phyloP scores from a whole-genome alignment of 2,888 invertebrate species.

The Eristalis tenax region DNA sequence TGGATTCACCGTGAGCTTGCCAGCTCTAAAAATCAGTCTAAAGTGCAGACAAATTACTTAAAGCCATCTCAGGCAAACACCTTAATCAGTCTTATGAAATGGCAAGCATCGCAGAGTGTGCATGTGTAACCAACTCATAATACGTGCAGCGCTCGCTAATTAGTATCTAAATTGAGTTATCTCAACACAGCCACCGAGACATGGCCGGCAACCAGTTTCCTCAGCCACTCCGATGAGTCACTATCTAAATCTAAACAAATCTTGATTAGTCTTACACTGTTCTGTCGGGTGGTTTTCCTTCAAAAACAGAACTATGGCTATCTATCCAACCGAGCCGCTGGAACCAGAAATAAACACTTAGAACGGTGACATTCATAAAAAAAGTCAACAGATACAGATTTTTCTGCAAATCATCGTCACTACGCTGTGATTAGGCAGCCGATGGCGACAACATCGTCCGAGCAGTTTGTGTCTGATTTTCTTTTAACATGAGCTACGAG shows the following conservation, averaged over 20 bases:
- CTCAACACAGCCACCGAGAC: no score
- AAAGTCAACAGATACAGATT: background rate
- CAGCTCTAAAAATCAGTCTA: no score
- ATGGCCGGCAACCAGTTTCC: background rate
- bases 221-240: background rate
- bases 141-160: background rate
- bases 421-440: background rate
- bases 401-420: background rate
- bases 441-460: background rate
- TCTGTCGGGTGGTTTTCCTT: background rate
- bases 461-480: background rate
- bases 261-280: background rate
- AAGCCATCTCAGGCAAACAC: no score
- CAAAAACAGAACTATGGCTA: background rate
- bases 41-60: no score
- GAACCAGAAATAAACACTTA: background rate
- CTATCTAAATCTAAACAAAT: background rate
- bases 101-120: no score
- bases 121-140: background rate
- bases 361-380: background rate
- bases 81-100: no score
- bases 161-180: background rate
- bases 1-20: no score
- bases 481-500: background rate
- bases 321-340: background rate